These are phyloP conservation scores for Caenorhabditis zanzibari DNA, from an alignment of 2,888 invertebrate genomes.

Conservation along the genomic window DNA sequence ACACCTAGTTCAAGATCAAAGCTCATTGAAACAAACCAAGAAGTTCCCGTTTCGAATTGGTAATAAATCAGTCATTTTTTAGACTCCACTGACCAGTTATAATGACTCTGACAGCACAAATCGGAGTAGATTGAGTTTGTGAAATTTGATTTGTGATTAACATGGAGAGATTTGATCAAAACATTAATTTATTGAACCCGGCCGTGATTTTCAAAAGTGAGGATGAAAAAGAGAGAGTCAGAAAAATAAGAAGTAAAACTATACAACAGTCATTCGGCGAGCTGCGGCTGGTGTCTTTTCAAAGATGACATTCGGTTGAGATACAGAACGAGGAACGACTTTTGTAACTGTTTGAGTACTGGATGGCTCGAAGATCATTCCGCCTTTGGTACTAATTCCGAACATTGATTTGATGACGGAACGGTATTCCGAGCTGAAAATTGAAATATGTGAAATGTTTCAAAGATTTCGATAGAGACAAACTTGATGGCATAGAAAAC, in stretches of 20 bases:
- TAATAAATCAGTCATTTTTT: slow-evolving; percentile 17
- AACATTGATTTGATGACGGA: slow-evolving; percentile 50
- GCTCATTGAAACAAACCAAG: not conserved
- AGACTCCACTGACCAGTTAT: slow-evolving; percentile 28
- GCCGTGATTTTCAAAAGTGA: slow-evolving; percentile 4
- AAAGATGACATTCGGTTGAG: slow-evolving; percentile 14
- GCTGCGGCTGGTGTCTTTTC: slow-evolving; percentile 23
- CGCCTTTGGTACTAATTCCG: slow-evolving; percentile 21
- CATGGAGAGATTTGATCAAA: not conserved
- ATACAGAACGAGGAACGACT: slow-evolving; percentile 34
- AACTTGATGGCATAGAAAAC: slow-evolving; percentile 69
- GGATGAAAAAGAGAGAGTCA: not conserved
- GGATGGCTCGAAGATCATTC: slow-evolving; percentile 52
- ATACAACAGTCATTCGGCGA: slow-evolving; percentile 52
- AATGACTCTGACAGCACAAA: slow-evolving; percentile 8
- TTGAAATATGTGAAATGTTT: not conserved
- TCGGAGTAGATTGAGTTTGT: not conserved
- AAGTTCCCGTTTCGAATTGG: slow-evolving; percentile 1
- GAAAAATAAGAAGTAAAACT: not conserved
- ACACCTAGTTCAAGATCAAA: slow-evolving; percentile 47
- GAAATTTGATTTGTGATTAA: slow-evolving; percentile 17
- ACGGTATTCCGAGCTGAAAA: slow-evolving; percentile 60
- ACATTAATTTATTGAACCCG: slow-evolving; percentile 34
- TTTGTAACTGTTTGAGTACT: slow-evolving; percentile 49
- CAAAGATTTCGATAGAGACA: not conserved